Percentiles rank a stretch among this genome's conserved stretches.
These are phyloP conservation scores for Cliona cf. orientalis DNA, from an alignment of 37 sponge, comb jelly and placozoan species.

Conservation along the genomic window DNA sequence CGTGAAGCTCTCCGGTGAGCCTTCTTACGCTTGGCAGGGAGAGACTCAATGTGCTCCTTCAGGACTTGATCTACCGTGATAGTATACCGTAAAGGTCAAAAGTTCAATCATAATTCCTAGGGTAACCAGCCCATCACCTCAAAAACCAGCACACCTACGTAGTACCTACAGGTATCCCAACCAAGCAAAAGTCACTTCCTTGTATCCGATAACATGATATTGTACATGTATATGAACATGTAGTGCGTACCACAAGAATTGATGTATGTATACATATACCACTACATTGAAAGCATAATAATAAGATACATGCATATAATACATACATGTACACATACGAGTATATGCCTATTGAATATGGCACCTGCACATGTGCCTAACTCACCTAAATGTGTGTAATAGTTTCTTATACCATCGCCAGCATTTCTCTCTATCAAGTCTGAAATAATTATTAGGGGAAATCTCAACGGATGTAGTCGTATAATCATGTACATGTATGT, in stretches of 20 bases:
- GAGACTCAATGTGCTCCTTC: slow-evolving; percentile 67
- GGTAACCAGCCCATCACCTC: too few species aligned
- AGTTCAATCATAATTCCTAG: background rate
- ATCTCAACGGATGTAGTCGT: too few species aligned
- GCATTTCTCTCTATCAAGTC: slow-evolving; percentile 82
- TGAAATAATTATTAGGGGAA: too few species aligned
- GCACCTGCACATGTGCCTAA: too few species aligned
- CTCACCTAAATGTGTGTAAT: slow-evolving; percentile 73
- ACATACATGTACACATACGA: slow-evolving; percentile 2
- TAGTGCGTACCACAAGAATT: too few species aligned
- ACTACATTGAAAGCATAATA: too few species aligned
- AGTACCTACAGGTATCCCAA: too few species aligned
- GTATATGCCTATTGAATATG: too few species aligned
- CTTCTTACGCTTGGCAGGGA: slow-evolving; percentile 24
- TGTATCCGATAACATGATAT: background rate
- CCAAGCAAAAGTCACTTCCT: background rate
- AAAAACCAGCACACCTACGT: too few species aligned
- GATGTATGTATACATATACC: too few species aligned
- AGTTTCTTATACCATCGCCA: slow-evolving; percentile 72
- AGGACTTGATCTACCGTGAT: slow-evolving; percentile 39
- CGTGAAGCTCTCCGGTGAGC: slow-evolving; percentile 4
- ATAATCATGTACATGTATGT: too few species aligned
- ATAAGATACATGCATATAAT: background rate
- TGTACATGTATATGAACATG: too few species aligned
- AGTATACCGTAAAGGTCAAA: slow-evolving; percentile 11